Percentiles rank a stretch among this genome's conserved stretches.
Evolutionary conservation across 2,888 invertebrate species (phyloP).

Genomic region (Bugula neritina): DNA sequence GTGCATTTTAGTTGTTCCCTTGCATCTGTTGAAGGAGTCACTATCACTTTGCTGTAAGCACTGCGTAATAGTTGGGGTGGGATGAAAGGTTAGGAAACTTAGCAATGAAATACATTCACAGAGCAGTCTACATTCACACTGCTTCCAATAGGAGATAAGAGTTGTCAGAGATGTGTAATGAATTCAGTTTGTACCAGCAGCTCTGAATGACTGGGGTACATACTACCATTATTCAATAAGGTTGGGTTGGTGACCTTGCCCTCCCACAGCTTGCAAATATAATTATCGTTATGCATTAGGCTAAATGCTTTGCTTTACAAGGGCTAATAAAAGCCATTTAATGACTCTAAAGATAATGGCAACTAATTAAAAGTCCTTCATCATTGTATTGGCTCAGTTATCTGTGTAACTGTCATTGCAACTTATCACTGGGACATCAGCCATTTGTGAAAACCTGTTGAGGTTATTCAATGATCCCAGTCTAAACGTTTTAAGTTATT

Average conservation of each 20-base stretch:
- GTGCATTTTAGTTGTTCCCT: no score
- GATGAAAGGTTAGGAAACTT: no score
- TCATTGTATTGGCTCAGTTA: constrained; percentile 17
- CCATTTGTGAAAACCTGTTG: no score
- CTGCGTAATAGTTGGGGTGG: no score
- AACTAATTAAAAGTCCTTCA: constrained; percentile 18
- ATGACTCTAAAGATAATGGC: constrained; percentile 25
- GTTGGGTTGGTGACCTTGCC: not conserved
- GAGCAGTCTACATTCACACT: no score
- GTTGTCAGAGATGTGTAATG: not conserved
- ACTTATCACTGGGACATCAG: no score
- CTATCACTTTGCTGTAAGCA: no score
- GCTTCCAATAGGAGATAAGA: no score
- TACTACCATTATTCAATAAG: not conserved
- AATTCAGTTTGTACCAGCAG: not conserved
- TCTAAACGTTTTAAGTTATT: not conserved
- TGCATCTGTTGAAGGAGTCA: no score
- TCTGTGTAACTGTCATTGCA: no score
- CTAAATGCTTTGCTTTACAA: not conserved
- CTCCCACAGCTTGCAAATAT: not conserved
- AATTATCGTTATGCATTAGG: not conserved
- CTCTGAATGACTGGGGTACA: no score
- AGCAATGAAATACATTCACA: no score
- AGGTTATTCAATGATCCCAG: not conserved
- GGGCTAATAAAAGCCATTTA: constrained; percentile 18